Percentiles rank a stretch among this genome's conserved stretches.
phyloP scores from a whole-genome alignment of 92 coral and sea anemone genomes.

The Plumapathes pennacea region DNA sequence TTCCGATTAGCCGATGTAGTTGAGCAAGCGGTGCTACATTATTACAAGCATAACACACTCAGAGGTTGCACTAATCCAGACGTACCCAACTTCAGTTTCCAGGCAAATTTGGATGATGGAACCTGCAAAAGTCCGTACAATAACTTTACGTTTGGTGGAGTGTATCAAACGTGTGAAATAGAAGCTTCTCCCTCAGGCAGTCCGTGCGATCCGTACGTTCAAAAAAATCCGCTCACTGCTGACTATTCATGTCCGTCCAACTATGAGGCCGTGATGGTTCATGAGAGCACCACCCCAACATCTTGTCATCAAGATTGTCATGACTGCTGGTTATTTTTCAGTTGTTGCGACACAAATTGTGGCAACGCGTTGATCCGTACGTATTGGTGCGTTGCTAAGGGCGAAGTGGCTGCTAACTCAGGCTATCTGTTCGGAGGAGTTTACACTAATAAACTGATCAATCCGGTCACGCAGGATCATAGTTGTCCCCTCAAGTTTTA shows the following conservation, averaged over 20 bases:
- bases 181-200: slow-evolving; percentile 60
- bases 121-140: slow-evolving; percentile 78
- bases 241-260: slow-evolving; percentile 64
- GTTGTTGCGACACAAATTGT: slow-evolving; percentile 61
- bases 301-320: slow-evolving; percentile 71
- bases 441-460: slow-evolving; percentile 52
- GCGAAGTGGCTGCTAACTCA: slow-evolving; percentile 34
- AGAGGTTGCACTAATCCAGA: slow-evolving; percentile 81
- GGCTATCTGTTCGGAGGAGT: slow-evolving; percentile 88
- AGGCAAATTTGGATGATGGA: slow-evolving; percentile 83
- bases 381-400: slow-evolving; percentile 87
- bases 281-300: slow-evolving; percentile 70
- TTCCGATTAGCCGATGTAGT: slow-evolving; percentile 60
- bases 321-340: slow-evolving; percentile 64
- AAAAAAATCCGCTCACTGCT: slow-evolving; percentile 72
- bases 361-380: slow-evolving; percentile 65
- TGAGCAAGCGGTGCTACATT: slow-evolving; percentile 54
- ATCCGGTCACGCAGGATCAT: slow-evolving; percentile 63
- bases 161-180: slow-evolving; percentile 72
- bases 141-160: slow-evolving; percentile 94
- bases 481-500: slow-evolving; percentile 81
- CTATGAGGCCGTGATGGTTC: slow-evolving; percentile 71
- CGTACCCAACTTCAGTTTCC: slow-evolving; percentile 91
- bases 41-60: slow-evolving; percentile 79
- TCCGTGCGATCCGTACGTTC: slow-evolving; percentile 67